These are phyloP conservation scores for Gymnorhina tibicen DNA, from an alignment of 2,113 vertebrate genomes.

Conservation along the genomic window DNA sequence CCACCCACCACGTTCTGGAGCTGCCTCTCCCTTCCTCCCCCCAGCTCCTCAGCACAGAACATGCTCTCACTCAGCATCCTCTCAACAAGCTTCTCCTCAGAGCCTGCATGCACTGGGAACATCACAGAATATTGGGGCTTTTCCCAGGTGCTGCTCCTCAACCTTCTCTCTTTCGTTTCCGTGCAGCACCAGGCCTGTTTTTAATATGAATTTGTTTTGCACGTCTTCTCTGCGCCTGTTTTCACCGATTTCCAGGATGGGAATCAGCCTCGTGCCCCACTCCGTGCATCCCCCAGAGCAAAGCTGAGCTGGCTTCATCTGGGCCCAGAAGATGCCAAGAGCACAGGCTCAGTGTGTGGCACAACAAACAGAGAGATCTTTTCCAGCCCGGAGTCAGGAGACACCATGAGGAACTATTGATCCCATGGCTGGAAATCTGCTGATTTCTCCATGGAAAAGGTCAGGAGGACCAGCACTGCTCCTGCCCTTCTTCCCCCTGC, in stretches of 20 bases:
- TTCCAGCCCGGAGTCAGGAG: constrained; percentile 2
- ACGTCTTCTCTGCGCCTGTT: neutral
- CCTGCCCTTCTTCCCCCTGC: neutral
- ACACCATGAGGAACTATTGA: neutral
- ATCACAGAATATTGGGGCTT: neutral
- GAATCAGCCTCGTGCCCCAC: neutral
- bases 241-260: neutral
- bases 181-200: neutral
- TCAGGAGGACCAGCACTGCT: neutral
- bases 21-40: neutral
- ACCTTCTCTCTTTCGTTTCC: neutral
- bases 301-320: neutral
- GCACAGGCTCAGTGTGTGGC: neutral
- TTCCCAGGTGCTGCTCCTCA: neutral
- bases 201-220: neutral
- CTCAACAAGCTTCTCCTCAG: neutral
- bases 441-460: neutral
- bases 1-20: neutral
- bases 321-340: neutral
- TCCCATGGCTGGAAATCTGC: neutral
- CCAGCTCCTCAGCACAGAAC: neutral
- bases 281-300: neutral
- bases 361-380: neutral
- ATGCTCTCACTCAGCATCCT: neutral
- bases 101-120: neutral